Conservation (phyloP, 2,113 vertebrate genomes). For the Balaeniceps rex region DNA sequence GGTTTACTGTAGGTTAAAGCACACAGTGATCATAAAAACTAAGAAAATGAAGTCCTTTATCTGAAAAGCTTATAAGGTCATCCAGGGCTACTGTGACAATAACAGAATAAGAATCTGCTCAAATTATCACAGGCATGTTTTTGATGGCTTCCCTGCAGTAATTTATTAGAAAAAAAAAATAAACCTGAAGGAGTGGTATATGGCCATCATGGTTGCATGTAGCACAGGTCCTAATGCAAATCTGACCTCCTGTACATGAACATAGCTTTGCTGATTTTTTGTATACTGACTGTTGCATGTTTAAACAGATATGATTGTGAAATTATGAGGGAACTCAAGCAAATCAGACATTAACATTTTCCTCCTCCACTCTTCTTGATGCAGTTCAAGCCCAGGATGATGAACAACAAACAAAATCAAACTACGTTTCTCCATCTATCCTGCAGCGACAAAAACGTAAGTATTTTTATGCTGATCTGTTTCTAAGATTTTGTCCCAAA, state of each 20-base stretch:
- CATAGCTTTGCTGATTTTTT: background rate
- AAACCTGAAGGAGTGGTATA: background rate
- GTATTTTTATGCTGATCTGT: background rate
- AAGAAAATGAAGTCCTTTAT: background rate
- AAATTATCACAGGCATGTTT: background rate
- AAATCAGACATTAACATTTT: background rate
- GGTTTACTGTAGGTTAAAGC: background rate
- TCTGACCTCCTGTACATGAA: background rate
- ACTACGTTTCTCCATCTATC: background rate
- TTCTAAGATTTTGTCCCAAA: background rate
- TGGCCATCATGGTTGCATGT: background rate
- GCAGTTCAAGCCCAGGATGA: constrained; percentile 34
- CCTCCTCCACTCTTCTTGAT: background rate
- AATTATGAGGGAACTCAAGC: background rate
- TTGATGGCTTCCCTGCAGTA: background rate
- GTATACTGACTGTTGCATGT: background rate
- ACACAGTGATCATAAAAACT: background rate
- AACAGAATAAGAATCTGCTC: background rate
- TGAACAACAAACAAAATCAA: background rate
- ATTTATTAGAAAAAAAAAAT: background rate
- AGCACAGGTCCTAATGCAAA: background rate
- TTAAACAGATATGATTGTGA: background rate
- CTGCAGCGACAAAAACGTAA: constrained; percentile 8
- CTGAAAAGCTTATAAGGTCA: background rate
- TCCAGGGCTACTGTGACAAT: background rate